Percentiles rank a stretch among this genome's conserved stretches.
These are phyloP conservation scores for Papilio aristodemus DNA, from an alignment of 1,140 invertebrate genomes.

Conservation along the genomic window DNA sequence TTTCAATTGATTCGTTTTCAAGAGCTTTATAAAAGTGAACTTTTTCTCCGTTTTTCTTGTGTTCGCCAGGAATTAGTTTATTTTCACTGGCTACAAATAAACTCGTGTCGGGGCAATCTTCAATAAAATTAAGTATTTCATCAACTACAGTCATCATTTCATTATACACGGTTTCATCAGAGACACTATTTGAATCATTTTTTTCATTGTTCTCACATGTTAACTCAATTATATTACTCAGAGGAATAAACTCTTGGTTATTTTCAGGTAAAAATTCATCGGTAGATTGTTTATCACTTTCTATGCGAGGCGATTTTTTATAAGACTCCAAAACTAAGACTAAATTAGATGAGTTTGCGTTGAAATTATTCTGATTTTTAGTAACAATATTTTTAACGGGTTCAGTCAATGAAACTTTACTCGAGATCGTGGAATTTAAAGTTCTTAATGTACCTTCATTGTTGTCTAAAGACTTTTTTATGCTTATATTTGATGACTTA, in stretches of 20 bases:
- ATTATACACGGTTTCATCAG: constrained; percentile 19
- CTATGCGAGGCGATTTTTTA: constrained; percentile 24
- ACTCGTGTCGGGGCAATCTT: constrained; percentile 35
- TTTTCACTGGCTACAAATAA: constrained; percentile 44
- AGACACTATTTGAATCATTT: neutral
- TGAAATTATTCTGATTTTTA: constrained; percentile 6
- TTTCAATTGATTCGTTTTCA: constrained; percentile 11
- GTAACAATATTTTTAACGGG: constrained; percentile 2
- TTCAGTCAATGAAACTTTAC: neutral
- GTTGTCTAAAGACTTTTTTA: constrained; percentile 31
- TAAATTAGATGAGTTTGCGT: constrained; percentile 34
- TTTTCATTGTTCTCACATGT: constrained; percentile 33
- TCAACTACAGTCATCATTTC: constrained; percentile 46
- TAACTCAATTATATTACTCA: neutral
- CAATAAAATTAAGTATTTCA: constrained; percentile 49
- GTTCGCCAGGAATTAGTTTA: constrained; percentile 41
- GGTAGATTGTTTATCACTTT: constrained; percentile 2
- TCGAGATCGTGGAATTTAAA: neutral
- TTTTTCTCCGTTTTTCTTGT: constrained; percentile 33
- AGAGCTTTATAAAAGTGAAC: neutral
- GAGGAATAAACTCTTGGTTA: neutral
- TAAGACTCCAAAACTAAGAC: constrained; percentile 38
- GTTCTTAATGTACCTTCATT: constrained; percentile 19
- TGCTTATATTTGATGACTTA: constrained; percentile 36
- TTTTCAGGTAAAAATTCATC: neutral